phyloP scores from a whole-genome alignment of 2,888 invertebrate species.

The Timema cristinae region DNA sequence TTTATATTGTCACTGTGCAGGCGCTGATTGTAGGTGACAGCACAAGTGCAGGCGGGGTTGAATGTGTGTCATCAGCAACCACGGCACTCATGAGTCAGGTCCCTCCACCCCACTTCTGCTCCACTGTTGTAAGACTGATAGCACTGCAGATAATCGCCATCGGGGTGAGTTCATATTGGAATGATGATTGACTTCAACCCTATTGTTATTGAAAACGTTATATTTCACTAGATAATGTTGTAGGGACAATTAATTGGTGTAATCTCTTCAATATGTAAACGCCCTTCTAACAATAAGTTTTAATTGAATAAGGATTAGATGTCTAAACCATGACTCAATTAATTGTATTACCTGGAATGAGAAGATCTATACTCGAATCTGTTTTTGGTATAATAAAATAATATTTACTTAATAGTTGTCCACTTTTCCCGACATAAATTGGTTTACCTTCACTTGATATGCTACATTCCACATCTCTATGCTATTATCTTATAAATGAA shows the following conservation, averaged over 20 bases:
- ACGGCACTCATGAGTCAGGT: constrained; percentile 86
- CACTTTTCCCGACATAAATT: too few species aligned
- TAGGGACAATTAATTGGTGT: background rate
- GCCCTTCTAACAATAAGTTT: too few species aligned
- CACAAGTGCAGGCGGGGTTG: constrained; percentile 54
- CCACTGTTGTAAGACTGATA: constrained; percentile 91
- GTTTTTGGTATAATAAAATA: too few species aligned
- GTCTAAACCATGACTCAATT: too few species aligned
- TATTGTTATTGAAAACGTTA: background rate
- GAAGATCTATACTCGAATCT: too few species aligned
- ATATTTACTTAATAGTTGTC: too few species aligned
- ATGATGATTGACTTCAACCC: background rate
- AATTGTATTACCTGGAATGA: too few species aligned
- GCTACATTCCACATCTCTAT: too few species aligned
- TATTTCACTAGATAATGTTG: background rate
- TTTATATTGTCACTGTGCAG: constrained; percentile 45
- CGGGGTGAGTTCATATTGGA: constrained; percentile 58
- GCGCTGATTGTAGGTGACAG: constrained; percentile 77
- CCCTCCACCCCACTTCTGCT: constrained; percentile 92
- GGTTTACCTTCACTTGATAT: too few species aligned
- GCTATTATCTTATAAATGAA: too few species aligned
- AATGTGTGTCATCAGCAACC: constrained; percentile 72
- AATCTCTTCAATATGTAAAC: background rate
- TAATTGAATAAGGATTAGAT: too few species aligned
- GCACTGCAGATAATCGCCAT: constrained; percentile 93